Base-by-base conservation (phyloP, 2,113 vertebrate species). In the Aviceda subcristata region DNA sequence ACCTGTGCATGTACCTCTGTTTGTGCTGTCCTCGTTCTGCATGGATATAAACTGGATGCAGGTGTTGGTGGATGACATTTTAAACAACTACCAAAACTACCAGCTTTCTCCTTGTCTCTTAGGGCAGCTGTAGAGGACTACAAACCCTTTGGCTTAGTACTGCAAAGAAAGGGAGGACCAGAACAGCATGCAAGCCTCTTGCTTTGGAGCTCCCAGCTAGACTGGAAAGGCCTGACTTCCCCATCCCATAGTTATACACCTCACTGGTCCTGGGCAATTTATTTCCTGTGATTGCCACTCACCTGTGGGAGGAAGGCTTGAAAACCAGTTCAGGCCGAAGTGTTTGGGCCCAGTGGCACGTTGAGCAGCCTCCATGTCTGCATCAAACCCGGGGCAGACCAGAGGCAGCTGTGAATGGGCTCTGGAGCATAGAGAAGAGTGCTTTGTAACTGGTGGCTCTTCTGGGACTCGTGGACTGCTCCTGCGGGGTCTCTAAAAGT, bases 301-400 rank as follows among this genome's bases (percentile, higher is more conserved):
- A 78, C 53, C 63, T 62, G 10, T 16, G 62, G 57, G 56, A 92
- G 43, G n/a, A 89, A 85, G 24, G 68, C 73, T 80, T 2, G 1
- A 11, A 55, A 76, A 14, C 26, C 19, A 17, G 6, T 46, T 81
- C 64, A 57, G 84, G 30, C 67, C 78, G 56, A 74, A 57, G 26
- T 10, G 18, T 51, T 30, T 63, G 71, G 7, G 50, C 27, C 27
- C 0, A 1, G 29, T 60, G 66, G 11, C 39, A 18, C 0, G 0
- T 7, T 29, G 57, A 86, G 73, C 85, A 69, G 64, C 68, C 26
- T 19, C 34, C 41, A 3, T 0, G 16, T 51, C 73, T 29, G n/a
- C n/a, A n/a, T 68, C 12, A 29, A 34, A 67, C 24, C 22, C 4
- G 4, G 57, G 57, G 39, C 83, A 86, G 72, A 68, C 13, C 67